A percentile compares a stretch with the other conserved stretches of the same genome.
phyloP scores from a whole-genome alignment of 2,113 vertebrate genomes.

The Eurystomus gularis region DNA sequence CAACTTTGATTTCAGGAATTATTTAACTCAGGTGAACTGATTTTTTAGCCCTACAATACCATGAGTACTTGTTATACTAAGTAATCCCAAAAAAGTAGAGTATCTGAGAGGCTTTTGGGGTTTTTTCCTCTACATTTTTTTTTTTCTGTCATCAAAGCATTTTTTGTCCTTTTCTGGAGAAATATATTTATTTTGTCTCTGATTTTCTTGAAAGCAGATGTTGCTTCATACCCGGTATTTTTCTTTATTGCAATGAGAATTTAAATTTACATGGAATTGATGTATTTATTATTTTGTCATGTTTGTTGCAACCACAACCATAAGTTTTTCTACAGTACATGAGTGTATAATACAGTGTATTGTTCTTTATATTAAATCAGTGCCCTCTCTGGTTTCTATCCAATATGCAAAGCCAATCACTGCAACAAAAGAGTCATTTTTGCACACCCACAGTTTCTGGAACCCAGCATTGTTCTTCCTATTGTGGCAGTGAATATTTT shows the following conservation, averaged over 20 bases:
- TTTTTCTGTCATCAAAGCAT: background rate
- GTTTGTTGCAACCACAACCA: background rate
- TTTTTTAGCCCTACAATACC: background rate
- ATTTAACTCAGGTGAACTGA: background rate
- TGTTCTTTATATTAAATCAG: slow-evolving; percentile 15
- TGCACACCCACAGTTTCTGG: background rate
- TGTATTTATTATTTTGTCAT: background rate
- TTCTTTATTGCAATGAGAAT: slow-evolving; percentile 1
- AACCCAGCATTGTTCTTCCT: background rate
- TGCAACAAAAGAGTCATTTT: background rate
- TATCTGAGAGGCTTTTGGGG: background rate
- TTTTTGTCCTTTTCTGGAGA: background rate
- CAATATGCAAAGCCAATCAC: background rate
- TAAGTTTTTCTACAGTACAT: background rate
- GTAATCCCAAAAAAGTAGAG: background rate
- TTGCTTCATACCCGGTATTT: background rate
- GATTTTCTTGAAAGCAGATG: background rate
- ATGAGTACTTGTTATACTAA: background rate
- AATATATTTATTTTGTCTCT: background rate
- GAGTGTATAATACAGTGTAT: background rate
- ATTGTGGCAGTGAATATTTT: background rate
- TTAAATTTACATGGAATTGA: background rate
- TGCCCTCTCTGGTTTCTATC: slow-evolving; percentile 1
- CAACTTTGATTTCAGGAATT: background rate
- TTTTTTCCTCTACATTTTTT: background rate